Evolutionary conservation across 2,797 vertebrate genomes (phyloP), one percentile per base, ranked within the genome.

Genomic region (Oophaga sylvatica): DNA sequence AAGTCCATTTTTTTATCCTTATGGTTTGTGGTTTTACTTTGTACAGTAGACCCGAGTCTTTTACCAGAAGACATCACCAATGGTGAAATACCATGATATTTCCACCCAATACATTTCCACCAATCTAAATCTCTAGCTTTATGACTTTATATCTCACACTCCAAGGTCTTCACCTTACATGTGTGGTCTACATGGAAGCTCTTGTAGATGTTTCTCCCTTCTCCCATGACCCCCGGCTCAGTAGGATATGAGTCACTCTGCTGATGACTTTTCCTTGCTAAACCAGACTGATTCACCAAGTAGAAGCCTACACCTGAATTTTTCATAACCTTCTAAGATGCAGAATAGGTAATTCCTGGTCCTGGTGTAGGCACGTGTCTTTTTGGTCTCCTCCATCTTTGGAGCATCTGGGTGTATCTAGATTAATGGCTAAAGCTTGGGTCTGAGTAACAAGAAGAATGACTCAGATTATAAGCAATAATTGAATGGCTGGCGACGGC

Each of bases 391-490:
- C 67, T 20, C 19, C 19, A 73, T 71, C 70, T 71, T 6, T 20
- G 68, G 70, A 31, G 63, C 6, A 20, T 19, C 35, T 45, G 35
- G 71, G 35, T 10, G 35, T 45, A 73, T 41, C 19, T 5, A 41
- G 35, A 59, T 31, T 79, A 31, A 19, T 59, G n/a, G 15, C 77
- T 79, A 35, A 22, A 78, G 13, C 76, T 78, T 29, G 56, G 48
- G 56, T 19, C 26, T 53, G 20, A 77, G 12, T 53, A 53, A 56
- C 9, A 22, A n/a, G 41, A 17, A 80, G 48, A 57, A 62, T 80
- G 77, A 80, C 15, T 35, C 77, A 80, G 60, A 31, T 56, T 31
- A 31, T 79, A 60, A 59, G 60, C 56, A 79, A 79, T 80, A 62
- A 80, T 62, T 62, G 77, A 20, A 12, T 41, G 2, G 16, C 17